phyloP scores from a whole-genome alignment of 2,888 invertebrate species.

The Nephrotoma flavescens region DNA sequence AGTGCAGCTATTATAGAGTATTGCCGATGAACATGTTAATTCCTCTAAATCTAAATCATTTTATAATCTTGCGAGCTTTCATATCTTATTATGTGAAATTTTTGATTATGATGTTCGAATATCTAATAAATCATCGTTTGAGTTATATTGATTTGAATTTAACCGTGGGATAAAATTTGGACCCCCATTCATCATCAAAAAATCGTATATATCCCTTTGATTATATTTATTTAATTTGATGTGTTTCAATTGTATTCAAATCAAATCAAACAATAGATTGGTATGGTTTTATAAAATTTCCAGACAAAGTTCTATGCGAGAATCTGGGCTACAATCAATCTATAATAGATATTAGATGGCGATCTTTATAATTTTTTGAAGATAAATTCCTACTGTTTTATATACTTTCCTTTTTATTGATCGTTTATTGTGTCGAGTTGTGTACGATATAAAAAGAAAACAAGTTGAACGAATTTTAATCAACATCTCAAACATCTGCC shows the following conservation, averaged over 20 bases:
- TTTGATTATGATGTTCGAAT: background rate
- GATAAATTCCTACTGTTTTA: background rate
- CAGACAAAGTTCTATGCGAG: background rate
- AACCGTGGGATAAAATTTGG: background rate
- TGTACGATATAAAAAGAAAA: background rate
- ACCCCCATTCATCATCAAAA: background rate
- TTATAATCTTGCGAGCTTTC: background rate
- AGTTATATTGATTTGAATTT: background rate
- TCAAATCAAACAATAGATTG: background rate
- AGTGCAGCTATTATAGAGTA: too few species aligned
- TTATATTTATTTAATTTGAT: background rate
- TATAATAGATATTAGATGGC: background rate
- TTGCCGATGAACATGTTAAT: background rate
- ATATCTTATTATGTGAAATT: background rate
- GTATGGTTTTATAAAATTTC: background rate
- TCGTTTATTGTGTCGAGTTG: background rate
- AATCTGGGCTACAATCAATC: background rate
- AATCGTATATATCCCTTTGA: background rate
- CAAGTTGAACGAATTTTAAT: background rate
- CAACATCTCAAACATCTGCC: background rate
- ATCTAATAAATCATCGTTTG: background rate
- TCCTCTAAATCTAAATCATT: too few species aligned
- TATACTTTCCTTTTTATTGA: background rate
- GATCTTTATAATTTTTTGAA: background rate
- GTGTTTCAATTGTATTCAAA: background rate